Conservation (phyloP, 1,140 invertebrate species). For the Pollicipes pollicipes region DNA sequence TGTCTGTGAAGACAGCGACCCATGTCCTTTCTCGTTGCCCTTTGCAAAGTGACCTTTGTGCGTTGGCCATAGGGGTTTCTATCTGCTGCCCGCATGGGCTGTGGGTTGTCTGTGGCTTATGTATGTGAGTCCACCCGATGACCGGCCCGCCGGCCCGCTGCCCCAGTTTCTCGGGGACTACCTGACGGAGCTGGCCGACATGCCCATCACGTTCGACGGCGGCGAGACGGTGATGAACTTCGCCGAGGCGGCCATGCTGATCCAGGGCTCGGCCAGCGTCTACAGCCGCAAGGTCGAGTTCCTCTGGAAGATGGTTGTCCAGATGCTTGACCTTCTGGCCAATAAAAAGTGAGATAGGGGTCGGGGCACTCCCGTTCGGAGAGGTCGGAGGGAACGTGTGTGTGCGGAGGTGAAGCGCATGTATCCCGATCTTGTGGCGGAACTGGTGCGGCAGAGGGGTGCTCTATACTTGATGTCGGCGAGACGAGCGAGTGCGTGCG, state of each 20-base stretch:
- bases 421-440: too few relatives aligned
- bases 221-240: slow-evolving; percentile 30
- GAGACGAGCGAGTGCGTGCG: too few relatives aligned
- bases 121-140: not conserved
- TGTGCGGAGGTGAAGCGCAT: too few relatives aligned
- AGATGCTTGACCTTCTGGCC: slow-evolving; percentile 26
- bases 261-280: slow-evolving; percentile 33
- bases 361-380: too few relatives aligned
- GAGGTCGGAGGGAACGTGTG: too few relatives aligned
- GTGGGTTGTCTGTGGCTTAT: not conserved
- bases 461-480: too few relatives aligned
- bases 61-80: too few relatives aligned
- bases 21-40: not conserved
- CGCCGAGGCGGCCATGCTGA: slow-evolving; percentile 33
- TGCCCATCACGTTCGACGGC: slow-evolving; percentile 17
- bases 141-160: not conserved
- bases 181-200: slow-evolving; percentile 16
- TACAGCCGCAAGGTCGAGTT: slow-evolving; percentile 35
- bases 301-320: slow-evolving; percentile 27
- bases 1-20: not conserved
- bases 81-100: too few relatives aligned
- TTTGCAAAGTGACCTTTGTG: not conserved
- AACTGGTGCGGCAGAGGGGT: too few relatives aligned
- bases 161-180: slow-evolving; percentile 20
- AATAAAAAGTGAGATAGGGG: slow-evolving; percentile 12